Evolutionary conservation across 1,140 invertebrate species (phyloP), one percentile per base, ranked within the genome.

Genomic region (Bombus affinis): DNA sequence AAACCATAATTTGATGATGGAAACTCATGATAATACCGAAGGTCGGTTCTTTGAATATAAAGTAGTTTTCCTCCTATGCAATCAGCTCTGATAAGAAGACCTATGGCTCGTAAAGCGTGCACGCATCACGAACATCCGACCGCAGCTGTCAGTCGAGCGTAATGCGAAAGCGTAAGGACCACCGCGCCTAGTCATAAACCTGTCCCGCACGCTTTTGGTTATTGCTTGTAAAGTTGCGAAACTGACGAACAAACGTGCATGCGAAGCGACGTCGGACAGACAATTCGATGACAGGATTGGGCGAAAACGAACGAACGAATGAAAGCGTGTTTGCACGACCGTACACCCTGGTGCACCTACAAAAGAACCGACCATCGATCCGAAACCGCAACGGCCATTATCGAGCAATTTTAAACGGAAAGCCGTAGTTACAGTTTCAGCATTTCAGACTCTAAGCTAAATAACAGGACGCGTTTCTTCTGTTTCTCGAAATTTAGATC

Each of bases 151-250:
- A 65, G 81, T 86, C 68, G 68, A 32, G 53, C 32, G 71, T 89
- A 68, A 86, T 78, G 84, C 74, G 70, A 90, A 73, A 59, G 47
- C 47, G 25, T 39, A 83, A 83, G 74, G 78, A 85, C 59, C 73
- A 70, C 70, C 81, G 42, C 42, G 77, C 37, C 53, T 47, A 75
- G 68, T 47, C 86, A 77, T 89, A 86, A 92, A 90, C 83, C 78
- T 73, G 81, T 81, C 83, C 62, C 47, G 62, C 65, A 32, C 74
- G 62, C 81, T 84, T 88, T 91, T 37, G 83, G 90, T 92, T 92
- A 92, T 90, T 88, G 91, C 91, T 90, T 87, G 87, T 90, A 91
- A 92, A 92, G 82, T 92, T 83, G 78, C 77, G 82, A 86, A 84
- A 85, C 79, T 86, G 88, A 90, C 86, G 80, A 87, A 80, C 74